Evolutionary conservation across 2,888 invertebrate species (phyloP).

Genomic region (Himalopsyche japonica): DNA sequence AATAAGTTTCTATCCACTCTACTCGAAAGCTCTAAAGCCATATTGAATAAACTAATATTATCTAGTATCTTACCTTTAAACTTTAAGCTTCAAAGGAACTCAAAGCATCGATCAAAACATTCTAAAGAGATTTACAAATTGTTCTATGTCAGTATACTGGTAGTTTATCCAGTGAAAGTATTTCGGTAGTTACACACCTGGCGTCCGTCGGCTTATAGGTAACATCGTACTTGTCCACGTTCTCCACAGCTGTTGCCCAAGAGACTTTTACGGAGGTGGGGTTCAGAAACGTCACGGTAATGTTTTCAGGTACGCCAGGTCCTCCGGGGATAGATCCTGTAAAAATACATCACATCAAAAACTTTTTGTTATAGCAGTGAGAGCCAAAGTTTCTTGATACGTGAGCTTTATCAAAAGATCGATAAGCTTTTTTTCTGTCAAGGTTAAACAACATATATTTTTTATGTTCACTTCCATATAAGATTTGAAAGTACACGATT

Average conservation of each 20-base stretch:
- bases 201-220: conserved; percentile 89
- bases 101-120: not conserved
- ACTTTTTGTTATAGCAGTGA: not conserved
- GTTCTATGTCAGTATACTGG: not conserved
- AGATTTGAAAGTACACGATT: no score
- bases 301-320: conserved; percentile 79
- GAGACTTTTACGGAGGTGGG: conserved; percentile 84
- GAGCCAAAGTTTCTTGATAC: not conserved
- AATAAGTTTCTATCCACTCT: no score
- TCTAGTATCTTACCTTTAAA: not conserved
- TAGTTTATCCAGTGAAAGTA: not conserved
- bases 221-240: conserved; percentile 88
- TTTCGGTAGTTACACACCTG: conserved; percentile 67
- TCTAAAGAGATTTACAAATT: not conserved
- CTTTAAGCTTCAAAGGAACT: not conserved
- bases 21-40: not conserved
- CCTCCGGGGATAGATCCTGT: conserved; percentile 77
- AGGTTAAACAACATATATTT: no score
- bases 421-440: no score
- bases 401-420: not conserved
- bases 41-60: not conserved
- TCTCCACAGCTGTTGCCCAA: conserved; percentile 81
- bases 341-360: not conserved
- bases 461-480: no score
- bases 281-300: conserved; percentile 85